Base-by-base conservation (phyloP, 2,797 vertebrate genomes). In the Myripristis jacobus region DNA sequence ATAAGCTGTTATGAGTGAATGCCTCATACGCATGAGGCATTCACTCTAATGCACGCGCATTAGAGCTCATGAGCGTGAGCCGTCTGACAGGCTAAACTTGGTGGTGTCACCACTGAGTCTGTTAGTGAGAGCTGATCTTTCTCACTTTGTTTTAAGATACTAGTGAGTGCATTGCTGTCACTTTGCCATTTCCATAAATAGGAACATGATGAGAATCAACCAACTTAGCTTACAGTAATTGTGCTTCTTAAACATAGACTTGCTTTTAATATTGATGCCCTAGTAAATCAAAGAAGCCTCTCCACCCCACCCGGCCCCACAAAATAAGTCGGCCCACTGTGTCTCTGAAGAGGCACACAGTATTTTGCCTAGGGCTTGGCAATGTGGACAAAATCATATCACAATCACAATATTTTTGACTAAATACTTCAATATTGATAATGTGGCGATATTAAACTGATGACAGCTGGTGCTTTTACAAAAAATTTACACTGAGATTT, bases 181-280 rank as follows among this genome's bases (percentile, higher is more conserved):
- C 67, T 64, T 63, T 61, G 70, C 66, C 77, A 43, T 64, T 81
- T 82, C 87, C 86, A 82, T 73, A 73, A 82, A 88, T 87, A 88
- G 82, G 38, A 12, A 67, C 69, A 46, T 6, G 65, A 62, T 66
- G 67, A 66, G 66, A 54, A 53, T 68, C 58, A 50, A 66, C 57
- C 48, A 46, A 69, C 51, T 74, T 48, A 75, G 73, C 66, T 44
- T 55, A 62, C 47, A 60, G 70, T 77, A 82, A 81, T 83, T 73
- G 41, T 48, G 66, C 71, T 78, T 75, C 78, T 86, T 76, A 69
- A 81, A 81, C 75, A 65, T 56, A 62, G 21, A 61, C 62, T 74
- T 80, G 64, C 21, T 73, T 59, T 46, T 48, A 57, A 47, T 68
- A 21, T 27, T 73, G 60, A 61, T 73, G 50, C 11, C 47, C 43